Base-by-base conservation (phyloP, 2,113 vertebrate species). In the Nicator chloris region DNA sequence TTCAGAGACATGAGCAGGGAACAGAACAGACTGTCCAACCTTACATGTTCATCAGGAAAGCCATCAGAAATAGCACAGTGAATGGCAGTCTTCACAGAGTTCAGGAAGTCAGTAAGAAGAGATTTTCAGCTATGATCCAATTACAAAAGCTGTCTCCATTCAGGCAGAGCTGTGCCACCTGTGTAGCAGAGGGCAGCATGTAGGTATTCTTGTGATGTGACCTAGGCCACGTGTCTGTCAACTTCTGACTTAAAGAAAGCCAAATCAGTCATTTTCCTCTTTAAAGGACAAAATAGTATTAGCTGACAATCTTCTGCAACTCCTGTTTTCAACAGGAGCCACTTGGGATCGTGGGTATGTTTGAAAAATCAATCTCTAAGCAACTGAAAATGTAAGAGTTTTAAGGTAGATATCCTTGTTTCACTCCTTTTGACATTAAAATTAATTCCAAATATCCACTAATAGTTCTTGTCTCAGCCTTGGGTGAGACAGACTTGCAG, bases 81-180 rank as follows among this genome's bases (percentile, higher is more conserved):
- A 89, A 82, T 40, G 71, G 78, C 82, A 82, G 87, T 18, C 77
- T 51, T 22, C 54, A 57, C 35, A 71, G 85, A 61, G 90, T 80
- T 95, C 87, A 93, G 85, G 75, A 95, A 96, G 82, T 77, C 84
- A 69, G 82, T 33, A 57, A 65, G 78, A 89, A 85, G 79, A 78
- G 85, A 82, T 66, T 91, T 90, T 88, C 75, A 94, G 90, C 66
- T 80, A 54, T 40, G 84, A 92, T 86, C 51, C 76, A 77, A 86
- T 92, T 90, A 90, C 85, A 94, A 93, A 94, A 92, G 82, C 82
- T 95, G 82, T 73, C 71, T 91, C n/a, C 65, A 75, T 64, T 40
- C 50, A 88, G 76, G 82, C 60, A 63, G 44, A 50, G 75, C 71
- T 68, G 71, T 88, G 85, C 35, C 47, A 77, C 79, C 39, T 26